Evolutionary conservation across 2,888 invertebrate genomes (phyloP), one percentile per base, ranked within the genome.

Genomic region (Thalpophila matura): DNA sequence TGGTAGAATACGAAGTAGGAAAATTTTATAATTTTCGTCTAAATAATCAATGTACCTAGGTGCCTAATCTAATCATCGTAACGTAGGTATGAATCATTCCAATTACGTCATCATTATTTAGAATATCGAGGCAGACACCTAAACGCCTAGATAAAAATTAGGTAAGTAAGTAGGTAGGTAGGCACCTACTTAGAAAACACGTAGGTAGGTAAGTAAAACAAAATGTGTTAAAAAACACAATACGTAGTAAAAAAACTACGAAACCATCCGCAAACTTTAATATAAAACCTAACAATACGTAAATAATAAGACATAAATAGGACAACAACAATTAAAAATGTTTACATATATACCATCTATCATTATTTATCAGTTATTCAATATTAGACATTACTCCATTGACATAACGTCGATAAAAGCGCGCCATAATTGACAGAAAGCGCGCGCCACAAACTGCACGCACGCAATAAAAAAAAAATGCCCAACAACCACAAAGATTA

Each of bases 101-200:
- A n/a, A 50, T 68, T 35, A 68, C 64, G 53, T 64, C 78, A 77
- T 37, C 26, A n/a, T 10, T n/a, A 46, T 54, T 42, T 24, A 35
- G 31, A 56, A 42, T n/a, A 27, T 14, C 16, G 22, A 45, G 4
- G 7, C 27, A 22, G 16, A 18, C 12, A 40, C 22, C 1, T n/a
- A n/a, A 0, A 12, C 18, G 9, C 10, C n/a, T 24, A 27, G 24
- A 26, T 43, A 29, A 10, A 35, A 16, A 62, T 4, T 1, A 31
- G 4, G n/a, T n/a, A n/a, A n/a, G n/a, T n/a, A n/a, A n/a, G n/a
- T n/a, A n/a, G n/a, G n/a, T n/a, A n/a, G n/a, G n/a, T n/a, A n/a
- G n/a, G n/a, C n/a, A n/a, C n/a, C n/a, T n/a, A n/a, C n/a, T n/a
- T n/a, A n/a, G n/a, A 31, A 29, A 29, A n/a, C n/a, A n/a, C n/a